Conservation (phyloP, 2,888 invertebrate species). For the Troides aeacus region DNA sequence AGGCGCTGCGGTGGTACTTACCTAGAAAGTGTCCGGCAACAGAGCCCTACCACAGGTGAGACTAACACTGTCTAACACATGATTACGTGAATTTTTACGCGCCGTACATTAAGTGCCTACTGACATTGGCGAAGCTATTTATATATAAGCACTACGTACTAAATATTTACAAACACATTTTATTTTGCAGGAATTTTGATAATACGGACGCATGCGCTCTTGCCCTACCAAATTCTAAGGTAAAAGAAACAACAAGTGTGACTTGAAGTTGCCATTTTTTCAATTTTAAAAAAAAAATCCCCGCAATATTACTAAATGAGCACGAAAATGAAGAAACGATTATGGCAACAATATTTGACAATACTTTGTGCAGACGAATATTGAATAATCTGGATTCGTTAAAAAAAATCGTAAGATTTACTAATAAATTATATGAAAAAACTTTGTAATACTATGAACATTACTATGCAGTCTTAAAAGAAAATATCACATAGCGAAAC, state of each 20-base stretch:
- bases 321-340: conserved; percentile 26
- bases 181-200: conserved; percentile 14
- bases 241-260: not conserved
- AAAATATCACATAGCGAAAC: conserved; percentile 45
- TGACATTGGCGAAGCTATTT: conserved; percentile 18
- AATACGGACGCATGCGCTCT: conserved; percentile 5
- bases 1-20: too few relatives aligned
- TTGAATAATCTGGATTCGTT: conserved; percentile 24
- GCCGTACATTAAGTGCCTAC: conserved; percentile 8
- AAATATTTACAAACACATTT: conserved; percentile 37
- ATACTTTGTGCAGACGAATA: conserved; percentile 55
- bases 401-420: conserved; percentile 29
- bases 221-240: not conserved
- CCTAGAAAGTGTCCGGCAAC: too few relatives aligned
- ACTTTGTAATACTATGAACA: conserved; percentile 48
- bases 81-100: too few relatives aligned
- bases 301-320: conserved; percentile 33
- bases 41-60: too few relatives aligned
- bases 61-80: too few relatives aligned
- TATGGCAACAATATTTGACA: conserved; percentile 43
- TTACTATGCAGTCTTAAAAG: conserved; percentile 48
- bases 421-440: conserved; percentile 38
- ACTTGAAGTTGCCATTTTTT: not conserved
- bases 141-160: conserved; percentile 44
- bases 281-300: conserved; percentile 40